Conservation (phyloP, 2,113 vertebrate species). For the Chascanopsetta lugubris region DNA sequence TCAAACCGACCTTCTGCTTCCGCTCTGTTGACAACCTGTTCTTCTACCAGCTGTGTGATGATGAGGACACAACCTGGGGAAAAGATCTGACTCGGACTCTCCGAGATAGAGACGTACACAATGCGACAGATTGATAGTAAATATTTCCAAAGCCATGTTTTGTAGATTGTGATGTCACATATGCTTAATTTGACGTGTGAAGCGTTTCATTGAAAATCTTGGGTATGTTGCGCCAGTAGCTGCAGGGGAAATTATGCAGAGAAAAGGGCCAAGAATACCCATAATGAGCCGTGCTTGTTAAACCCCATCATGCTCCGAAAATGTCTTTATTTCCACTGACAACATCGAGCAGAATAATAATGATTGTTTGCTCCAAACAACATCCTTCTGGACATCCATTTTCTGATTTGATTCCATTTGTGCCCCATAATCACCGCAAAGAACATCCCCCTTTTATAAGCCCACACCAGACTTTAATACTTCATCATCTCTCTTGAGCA, state of each 20-base stretch:
- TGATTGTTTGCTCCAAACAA: constrained; percentile 17
- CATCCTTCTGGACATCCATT: not conserved
- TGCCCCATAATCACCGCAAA: constrained; percentile 38
- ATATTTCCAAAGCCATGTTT: not conserved
- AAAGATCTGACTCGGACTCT: too few relatives aligned
- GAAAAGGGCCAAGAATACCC: not conserved
- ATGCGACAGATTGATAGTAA: not conserved
- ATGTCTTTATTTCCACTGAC: constrained; percentile 28
- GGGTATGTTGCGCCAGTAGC: constrained; percentile 1
- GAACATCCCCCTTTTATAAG: constrained; percentile 28
- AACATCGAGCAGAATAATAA: constrained; percentile 21
- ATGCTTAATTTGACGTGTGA: not conserved
- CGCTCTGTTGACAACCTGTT: not conserved
- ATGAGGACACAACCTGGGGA: too few relatives aligned
- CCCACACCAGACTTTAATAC: constrained; percentile 42
- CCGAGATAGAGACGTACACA: too few relatives aligned
- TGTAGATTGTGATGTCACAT: not conserved
- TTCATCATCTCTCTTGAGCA: constrained; percentile 26
- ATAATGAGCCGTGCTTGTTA: constrained; percentile 22
- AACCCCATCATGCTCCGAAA: constrained; percentile 19
- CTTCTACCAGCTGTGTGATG: too few relatives aligned
- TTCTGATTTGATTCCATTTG: constrained; percentile 22
- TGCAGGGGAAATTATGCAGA: not conserved
- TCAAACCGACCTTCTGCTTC: too few relatives aligned
- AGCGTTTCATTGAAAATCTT: not conserved